Base-by-base conservation (phyloP, 1,140 invertebrate genomes). In the Melitaea cinxia region DNA sequence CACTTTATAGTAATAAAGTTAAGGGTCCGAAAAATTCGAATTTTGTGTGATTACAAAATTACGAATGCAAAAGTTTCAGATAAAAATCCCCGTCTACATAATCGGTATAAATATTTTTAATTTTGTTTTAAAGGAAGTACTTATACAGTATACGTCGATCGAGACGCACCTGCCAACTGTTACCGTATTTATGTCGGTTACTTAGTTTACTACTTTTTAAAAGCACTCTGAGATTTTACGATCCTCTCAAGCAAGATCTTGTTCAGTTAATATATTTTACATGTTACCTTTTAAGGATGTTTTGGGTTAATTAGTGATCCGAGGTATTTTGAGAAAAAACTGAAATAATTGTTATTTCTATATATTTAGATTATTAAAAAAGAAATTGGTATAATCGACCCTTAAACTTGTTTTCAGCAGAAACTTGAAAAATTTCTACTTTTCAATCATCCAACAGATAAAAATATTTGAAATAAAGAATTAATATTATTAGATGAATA, bases 201-300 rank as follows among this genome's bases (percentile, higher is more conserved):
- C 82, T 86, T n/a, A n/a, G n/a, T n/a, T 87, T 85, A 87, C 82
- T 80, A 81, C 82, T 83, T 84, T 83, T 82, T 79, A 80, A 84
- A 82, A 80, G 77, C 76, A 65, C 66, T 73, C 72, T 66, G 50
- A 66, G 37, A 73, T 78, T 81, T 83, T 83, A 82, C 72, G 69
- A 57, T 58, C 52, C 65, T 69, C 59, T 69, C 26, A 55, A 65
- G 23, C 17, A 47, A 45, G 23, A 47, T 57, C 24, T 47, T 47
- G 55, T 47, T 57, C 35, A 39, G 4, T 17, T 63, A 62, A 59
- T 59, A 68, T 63, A 68, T 68, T 63, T 63, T 68, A 57, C 59
- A 68, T 68, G 60, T 66, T 47, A 19, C 17, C 12, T 54, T 54
- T 54, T 26, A 35, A 33, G 17, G 26, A n/a, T n/a, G 0, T 28